Base-by-base conservation (phyloP, 2,888 invertebrate species). In the Epirrhoe alternata region DNA sequence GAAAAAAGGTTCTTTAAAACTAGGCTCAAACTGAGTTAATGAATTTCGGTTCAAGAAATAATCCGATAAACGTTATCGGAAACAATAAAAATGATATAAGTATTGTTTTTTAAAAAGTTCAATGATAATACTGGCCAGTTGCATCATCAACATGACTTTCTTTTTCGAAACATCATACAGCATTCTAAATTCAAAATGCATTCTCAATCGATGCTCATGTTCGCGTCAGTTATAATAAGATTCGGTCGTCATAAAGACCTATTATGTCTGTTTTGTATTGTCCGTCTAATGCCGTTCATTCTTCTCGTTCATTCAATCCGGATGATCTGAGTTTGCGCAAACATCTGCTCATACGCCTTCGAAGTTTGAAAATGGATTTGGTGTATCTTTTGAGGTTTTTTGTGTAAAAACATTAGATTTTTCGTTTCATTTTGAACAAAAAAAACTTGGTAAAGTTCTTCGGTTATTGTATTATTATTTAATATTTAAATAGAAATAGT, bases 181-280 rank as follows among this genome's bases (percentile, higher is more conserved):
- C 42, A 59, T 70, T 70, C 59, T 51, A 72, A 72, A 67, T 63
- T 69, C 58, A 64, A 71, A 71, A 64, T 50, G 16, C 5, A 51
- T 54, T 67, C 53, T 42, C 57, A 57, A 70, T 68, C 58, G 69
- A 73, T 70, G 75, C 73, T 77, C 77, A 69, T 80, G 77, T 80
- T 75, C 80, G 77, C 82, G 83, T 86, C 85, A 83, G 80, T 80
- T 87, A 85, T 88, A 88, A 90, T 86, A 88, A 85, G 86, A 89
- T 87, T 87, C 84, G 81, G 68, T 64, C 64, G 31, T 67, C 53
- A 85, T 82, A 86, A 83, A 84, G 81, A 76, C 74, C 83, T 73
- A 83, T 89, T 87, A 86, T 89, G 82, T 82, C 79, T 77, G 72
- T 72, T 77, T 75, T 74, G 70, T 77, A 81, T 87, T 87, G 86